Conservation (phyloP, 2,113 vertebrate species). For the Solea senegalensis region DNA sequence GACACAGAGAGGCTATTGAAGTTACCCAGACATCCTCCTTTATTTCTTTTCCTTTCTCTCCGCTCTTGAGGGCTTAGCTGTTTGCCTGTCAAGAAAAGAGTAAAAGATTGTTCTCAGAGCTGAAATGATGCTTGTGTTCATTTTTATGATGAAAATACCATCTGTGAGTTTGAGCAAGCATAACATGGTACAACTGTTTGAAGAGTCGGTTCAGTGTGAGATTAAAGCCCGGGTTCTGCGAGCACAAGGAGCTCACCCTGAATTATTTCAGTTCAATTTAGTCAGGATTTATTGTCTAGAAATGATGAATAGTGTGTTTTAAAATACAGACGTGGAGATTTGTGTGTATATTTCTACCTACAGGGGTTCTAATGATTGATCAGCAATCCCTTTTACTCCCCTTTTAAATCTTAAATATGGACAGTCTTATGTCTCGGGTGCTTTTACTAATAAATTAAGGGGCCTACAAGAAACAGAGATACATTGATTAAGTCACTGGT, state of each 20-base stretch:
- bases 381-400: too few relatives aligned
- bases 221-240: neutral
- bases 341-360: neutral
- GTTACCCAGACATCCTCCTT: slow-evolving; percentile 71
- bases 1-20: slow-evolving; percentile 82
- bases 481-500: too few relatives aligned
- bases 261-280: slow-evolving; percentile 11
- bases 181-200: slow-evolving; percentile 32
- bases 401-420: too few relatives aligned
- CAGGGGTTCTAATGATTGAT: neutral
- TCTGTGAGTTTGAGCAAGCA: slow-evolving; percentile 48
- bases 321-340: neutral
- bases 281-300: neutral
- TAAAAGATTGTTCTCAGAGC: slow-evolving; percentile 47
- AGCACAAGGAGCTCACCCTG: neutral
- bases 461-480: too few relatives aligned
- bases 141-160: slow-evolving; percentile 59
- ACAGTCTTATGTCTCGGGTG: neutral
- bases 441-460: neutral
- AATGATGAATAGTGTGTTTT: neutral
- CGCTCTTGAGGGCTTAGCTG: slow-evolving; percentile 62
- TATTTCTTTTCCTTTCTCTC: slow-evolving; percentile 66
- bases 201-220: slow-evolving; percentile 5
- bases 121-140: slow-evolving; percentile 48
- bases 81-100: slow-evolving; percentile 59